These are phyloP conservation scores for Acrossocheilus wenchowensis DNA, from an alignment of 2,797 vertebrate genomes.

Conservation along the genomic window DNA sequence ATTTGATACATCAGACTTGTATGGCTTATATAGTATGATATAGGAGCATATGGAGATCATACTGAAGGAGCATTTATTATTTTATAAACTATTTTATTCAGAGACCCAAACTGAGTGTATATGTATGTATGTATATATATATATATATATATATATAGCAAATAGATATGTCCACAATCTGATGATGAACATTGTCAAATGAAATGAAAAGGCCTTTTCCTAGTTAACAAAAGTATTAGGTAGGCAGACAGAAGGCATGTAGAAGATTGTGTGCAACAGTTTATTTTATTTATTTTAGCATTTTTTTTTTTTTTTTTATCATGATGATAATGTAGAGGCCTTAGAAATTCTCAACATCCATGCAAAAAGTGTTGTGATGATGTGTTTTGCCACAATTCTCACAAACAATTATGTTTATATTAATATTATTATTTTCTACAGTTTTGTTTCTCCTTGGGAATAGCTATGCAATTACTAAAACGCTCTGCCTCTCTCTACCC, in stretches of 20 bases:
- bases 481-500: background rate
- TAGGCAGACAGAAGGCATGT: background rate
- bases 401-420: background rate
- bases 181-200: too few relatives aligned
- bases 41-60: background rate
- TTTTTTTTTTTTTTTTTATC: too few relatives aligned
- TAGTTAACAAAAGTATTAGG: background rate
- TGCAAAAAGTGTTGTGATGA: background rate
- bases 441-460: constrained; percentile 10
- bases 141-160: too few relatives aligned
- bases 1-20: background rate
- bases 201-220: background rate
- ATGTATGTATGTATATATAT: too few relatives aligned
- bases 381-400: background rate
- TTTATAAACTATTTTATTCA: too few relatives aligned
- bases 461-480: constrained; percentile 22
- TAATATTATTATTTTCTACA: background rate
- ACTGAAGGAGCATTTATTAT: too few relatives aligned
- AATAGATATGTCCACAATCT: too few relatives aligned
- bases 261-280: background rate
- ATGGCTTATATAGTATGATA: background rate
- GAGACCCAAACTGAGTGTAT: too few relatives aligned
- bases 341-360: background rate
- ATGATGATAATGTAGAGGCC: background rate
- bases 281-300: too few relatives aligned